A percentile compares a stretch with the other conserved stretches of the same genome.
Evolutionary conservation across 2,888 invertebrate genomes (phyloP).

Genomic region (Litoditis marina): DNA sequence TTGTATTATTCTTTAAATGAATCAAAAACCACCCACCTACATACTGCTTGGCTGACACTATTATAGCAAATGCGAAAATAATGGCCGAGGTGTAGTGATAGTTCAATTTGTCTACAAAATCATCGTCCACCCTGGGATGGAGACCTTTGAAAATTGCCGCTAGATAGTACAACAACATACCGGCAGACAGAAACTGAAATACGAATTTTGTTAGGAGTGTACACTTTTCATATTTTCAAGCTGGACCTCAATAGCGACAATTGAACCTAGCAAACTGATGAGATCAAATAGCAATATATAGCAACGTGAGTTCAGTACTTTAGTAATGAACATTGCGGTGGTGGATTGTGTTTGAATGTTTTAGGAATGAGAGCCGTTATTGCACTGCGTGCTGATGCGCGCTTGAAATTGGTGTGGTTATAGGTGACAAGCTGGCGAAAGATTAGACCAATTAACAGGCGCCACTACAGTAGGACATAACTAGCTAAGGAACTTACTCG

Average conservation of each 20-base stretch:
- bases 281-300: no score
- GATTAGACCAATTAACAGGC: constrained; percentile 22
- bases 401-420: neutral
- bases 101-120: constrained; percentile 61
- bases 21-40: constrained; percentile 59
- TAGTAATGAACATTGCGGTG: no score
- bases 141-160: constrained; percentile 63
- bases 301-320: no score
- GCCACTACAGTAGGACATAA: constrained; percentile 21
- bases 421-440: constrained; percentile 11
- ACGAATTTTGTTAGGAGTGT: no score
- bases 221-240: no score
- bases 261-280: no score
- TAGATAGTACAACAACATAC: constrained; percentile 62
- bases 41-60: constrained; percentile 63
- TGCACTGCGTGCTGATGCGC: no score
- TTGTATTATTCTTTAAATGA: no score
- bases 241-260: no score
- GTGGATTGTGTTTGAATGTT: no score
- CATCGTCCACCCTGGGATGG: constrained; percentile 62
- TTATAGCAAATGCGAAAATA: constrained; percentile 63
- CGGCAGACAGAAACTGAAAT: constrained; percentile 59
- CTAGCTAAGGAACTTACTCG: no score
- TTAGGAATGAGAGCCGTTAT: no score
- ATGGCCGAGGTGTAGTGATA: constrained; percentile 63